These are phyloP conservation scores for Actenoides hombroni DNA, from an alignment of 2,113 vertebrate species.

Conservation along the genomic window DNA sequence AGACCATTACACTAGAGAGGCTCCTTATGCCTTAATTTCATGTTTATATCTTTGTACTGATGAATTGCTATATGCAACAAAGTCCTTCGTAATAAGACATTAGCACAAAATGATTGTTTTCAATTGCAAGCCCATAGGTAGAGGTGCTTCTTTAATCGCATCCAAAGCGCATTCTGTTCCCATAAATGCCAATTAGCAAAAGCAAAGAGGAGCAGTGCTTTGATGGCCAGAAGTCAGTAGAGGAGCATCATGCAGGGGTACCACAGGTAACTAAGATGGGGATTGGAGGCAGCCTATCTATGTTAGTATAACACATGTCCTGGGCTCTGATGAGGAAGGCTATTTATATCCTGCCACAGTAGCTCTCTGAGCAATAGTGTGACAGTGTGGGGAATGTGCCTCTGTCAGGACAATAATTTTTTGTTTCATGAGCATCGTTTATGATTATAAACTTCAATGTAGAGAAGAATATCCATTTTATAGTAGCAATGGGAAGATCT, in stretches of 20 bases:
- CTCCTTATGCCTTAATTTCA: constrained; percentile 8
- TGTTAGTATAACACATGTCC: neutral
- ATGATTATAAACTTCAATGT: neutral
- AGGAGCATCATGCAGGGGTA: neutral
- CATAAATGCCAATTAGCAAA: neutral
- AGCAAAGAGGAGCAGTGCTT: neutral
- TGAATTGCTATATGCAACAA: neutral
- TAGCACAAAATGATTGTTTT: neutral
- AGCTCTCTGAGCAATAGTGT: neutral
- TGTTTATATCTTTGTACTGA: constrained; percentile 1
- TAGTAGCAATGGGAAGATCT: neutral
- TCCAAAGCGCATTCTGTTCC: neutral
- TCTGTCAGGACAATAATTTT: neutral
- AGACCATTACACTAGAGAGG: neutral
- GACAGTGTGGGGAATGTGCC: neutral
- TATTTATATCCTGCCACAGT: neutral
- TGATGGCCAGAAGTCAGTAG: neutral
- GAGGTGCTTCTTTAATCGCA: neutral
- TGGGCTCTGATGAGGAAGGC: neutral
- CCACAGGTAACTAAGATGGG: neutral
- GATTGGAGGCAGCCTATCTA: neutral
- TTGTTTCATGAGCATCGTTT: constrained; percentile 19
- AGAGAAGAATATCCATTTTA: neutral
- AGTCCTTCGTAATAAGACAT: neutral
- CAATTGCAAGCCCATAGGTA: neutral